Evolutionary conservation across 2,888 invertebrate genomes (phyloP), one percentile per base, ranked within the genome.

Genomic region (Mycalesis mineus): DNA sequence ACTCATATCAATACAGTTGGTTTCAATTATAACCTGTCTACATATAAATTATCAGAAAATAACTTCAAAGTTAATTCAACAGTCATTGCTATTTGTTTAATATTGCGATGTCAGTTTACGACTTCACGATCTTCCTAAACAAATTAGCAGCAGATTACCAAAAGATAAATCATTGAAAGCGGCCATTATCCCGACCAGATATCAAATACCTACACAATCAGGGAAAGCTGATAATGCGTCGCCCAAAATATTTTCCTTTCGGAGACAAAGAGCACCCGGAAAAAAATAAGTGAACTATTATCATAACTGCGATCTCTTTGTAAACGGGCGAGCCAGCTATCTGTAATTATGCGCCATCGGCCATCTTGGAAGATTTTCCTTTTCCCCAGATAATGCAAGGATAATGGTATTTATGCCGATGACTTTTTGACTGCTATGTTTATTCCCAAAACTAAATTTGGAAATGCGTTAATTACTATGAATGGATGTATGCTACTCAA

Each of bases 271-370:
- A 40, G 14, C 11, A 11, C 36, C 49, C 22, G 22, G 9, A 39
- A 50, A 50, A 50, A 50, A 49, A 40, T 39, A 50, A 50, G 14
- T 50, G 50, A 41, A 49, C 55, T 55, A 47, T 22, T 48, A 55
- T 55, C 41, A 49, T 54, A 54, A 39, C 54, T 45, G 22, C 40
- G 55, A 55, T 55, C 48, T 55, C 33, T 55, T 49, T 55, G 55
- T 55, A 33, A 45, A 40, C 36, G 54, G 14, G 40, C 22, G 48
- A 41, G 29, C 28, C 39, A 9, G 49, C 48, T 49, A 55, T 49
- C 49, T 42, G 31, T 49, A 49, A 55, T 55, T 55, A 55, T 40
- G 48, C 40, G 48, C 48, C 41, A 41, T 31, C 40, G 48, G 48
- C 48, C 17, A 41, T 48, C 48, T 41, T 33, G 48, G 22, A 49